These are phyloP conservation scores for Malurus elegans DNA, from an alignment of 2,113 vertebrate genomes.

Conservation along the genomic window DNA sequence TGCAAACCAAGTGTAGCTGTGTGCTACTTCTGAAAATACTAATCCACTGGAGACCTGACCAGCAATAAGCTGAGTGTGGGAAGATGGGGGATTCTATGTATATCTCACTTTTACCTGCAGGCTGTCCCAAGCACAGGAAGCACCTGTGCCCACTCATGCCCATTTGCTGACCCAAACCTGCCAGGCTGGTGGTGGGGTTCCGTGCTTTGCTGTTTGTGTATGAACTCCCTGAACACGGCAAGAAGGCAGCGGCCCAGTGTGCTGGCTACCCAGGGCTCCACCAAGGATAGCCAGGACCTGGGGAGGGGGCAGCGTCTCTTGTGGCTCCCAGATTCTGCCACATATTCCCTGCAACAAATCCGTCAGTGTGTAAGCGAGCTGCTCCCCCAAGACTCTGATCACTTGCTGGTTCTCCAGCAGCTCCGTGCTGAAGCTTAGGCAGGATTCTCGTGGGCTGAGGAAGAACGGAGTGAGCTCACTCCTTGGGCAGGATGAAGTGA, in stretches of 20 bases:
- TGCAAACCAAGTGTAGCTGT: background rate
- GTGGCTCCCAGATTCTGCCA: background rate
- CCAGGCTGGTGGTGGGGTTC: fast-evolving
- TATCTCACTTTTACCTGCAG: background rate
- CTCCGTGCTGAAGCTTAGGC: background rate
- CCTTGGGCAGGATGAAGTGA: background rate
- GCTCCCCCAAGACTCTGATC: background rate
- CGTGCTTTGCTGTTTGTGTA: fast-evolving
- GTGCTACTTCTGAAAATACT: background rate
- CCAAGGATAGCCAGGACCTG: conserved; percentile 34
- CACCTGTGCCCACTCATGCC: background rate
- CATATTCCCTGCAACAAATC: fast-evolving
- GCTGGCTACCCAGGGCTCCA: background rate
- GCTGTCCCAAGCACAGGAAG: background rate
- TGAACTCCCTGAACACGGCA: conserved; percentile 65
- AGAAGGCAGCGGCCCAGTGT: background rate
- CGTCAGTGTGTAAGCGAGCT: background rate
- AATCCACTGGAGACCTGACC: background rate
- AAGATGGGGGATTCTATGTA: background rate
- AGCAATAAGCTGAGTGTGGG: background rate
- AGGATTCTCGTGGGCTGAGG: background rate
- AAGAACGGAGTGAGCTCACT: background rate
- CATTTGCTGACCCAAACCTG: background rate
- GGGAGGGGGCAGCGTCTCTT: fast-evolving
- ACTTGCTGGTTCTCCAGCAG: background rate